Evolutionary conservation across 2,888 invertebrate species (phyloP), one percentile per base, ranked within the genome.

Genomic region (Operophtera brumata): DNA sequence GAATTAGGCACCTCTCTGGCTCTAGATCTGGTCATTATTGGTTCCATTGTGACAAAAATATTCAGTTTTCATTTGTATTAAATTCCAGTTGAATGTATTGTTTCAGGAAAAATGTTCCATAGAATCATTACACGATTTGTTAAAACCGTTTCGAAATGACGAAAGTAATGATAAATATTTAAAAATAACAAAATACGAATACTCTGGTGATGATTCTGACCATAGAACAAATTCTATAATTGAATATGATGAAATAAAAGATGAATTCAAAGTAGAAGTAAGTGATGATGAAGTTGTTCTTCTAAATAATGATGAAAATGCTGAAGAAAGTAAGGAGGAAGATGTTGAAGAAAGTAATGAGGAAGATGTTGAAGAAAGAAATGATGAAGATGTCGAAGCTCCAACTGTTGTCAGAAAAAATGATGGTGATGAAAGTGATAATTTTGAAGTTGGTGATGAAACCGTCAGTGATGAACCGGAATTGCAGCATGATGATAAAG

Each of bases 41-140:
- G n/a, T n/a, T n/a, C n/a, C n/a, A n/a, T n/a, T n/a, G n/a, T n/a
- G n/a, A n/a, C n/a, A n/a, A n/a, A n/a, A n/a, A n/a, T n/a, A n/a
- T n/a, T n/a, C n/a, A n/a, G n/a, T n/a, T n/a, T n/a, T n/a, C n/a
- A n/a, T n/a, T n/a, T n/a, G n/a, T n/a, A n/a, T n/a, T n/a, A n/a
- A 20, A 20, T 20, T 3, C 20, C 4, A 4, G 20, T 20, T 20
- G 6, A 34, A 34, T 34, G n/a, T 46, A 11, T 36, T 9, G 9
- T 50, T 50, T 50, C 44, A 50, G 50, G 28, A 39, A 10, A 50
- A 50, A 10, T 25, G 1, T 7, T n/a, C 44, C 6, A 25, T 50
- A 13, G 44, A 50, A 20, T 39, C 50, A 10, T 34, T 50, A 34
- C 34, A 50, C 6, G 25, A 20, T 6, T 5, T 50, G 34, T 25